phyloP scores from a whole-genome alignment of 2,888 invertebrate genomes.

The Tenthredo mesomela region DNA sequence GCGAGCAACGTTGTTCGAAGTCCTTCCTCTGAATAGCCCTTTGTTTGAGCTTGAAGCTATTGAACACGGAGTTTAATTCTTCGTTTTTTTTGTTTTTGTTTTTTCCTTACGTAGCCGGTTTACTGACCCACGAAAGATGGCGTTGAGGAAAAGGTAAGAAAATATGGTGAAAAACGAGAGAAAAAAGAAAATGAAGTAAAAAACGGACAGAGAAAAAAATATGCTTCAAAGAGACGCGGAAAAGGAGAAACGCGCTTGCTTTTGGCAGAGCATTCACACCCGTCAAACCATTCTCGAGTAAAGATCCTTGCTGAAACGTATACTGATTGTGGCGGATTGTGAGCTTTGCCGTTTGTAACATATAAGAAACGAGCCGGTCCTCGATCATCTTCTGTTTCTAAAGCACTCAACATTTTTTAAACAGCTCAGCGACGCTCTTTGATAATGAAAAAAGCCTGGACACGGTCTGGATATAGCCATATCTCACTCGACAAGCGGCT shows the following conservation, averaged over 20 bases:
- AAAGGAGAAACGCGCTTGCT: neutral
- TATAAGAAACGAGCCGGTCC: slow-evolving; percentile 14
- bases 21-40: neutral
- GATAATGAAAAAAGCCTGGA: slow-evolving; percentile 33
- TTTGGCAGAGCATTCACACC: neutral
- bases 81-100: neutral
- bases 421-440: slow-evolving; percentile 5
- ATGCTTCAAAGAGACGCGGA: neutral
- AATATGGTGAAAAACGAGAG: neutral
- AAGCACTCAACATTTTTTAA: slow-evolving; percentile 27
- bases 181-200: neutral
- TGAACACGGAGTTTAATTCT: neutral
- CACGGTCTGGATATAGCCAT: slow-evolving; percentile 17
- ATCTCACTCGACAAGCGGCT: slow-evolving; percentile 29
- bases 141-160: neutral
- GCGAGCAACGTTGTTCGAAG: slow-evolving; percentile 30
- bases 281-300: slow-evolving; percentile 1
- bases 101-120: neutral
- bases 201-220: neutral
- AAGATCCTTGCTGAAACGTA: neutral
- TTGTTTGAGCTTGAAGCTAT: neutral
- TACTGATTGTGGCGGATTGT: no score
- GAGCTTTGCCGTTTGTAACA: neutral
- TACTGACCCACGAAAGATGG: slow-evolving; percentile 13
- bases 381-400: neutral